Conservation (phyloP, 2,888 invertebrate genomes). For the Lasioglossum malachurum region DNA sequence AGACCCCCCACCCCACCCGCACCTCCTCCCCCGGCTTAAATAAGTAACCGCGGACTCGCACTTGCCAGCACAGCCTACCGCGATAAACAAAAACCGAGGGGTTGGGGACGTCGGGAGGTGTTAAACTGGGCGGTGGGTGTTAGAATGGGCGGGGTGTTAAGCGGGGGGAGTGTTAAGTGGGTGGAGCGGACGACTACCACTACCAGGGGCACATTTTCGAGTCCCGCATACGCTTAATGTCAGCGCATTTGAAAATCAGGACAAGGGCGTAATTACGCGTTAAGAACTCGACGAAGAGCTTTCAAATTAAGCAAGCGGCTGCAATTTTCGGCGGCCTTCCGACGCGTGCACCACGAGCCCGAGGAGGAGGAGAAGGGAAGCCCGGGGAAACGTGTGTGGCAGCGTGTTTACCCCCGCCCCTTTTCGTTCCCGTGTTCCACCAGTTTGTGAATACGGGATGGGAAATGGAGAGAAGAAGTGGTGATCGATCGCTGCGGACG, state of each 20-base stretch:
- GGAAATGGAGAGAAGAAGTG: conserved; percentile 43
- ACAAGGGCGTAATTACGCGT: conserved; percentile 60
- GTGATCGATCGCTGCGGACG: conserved; percentile 61
- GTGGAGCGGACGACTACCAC: background rate
- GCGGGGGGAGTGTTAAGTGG: background rate
- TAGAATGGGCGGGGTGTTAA: background rate
- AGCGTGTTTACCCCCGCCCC: conserved; percentile 17
- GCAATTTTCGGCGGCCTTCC: conserved; percentile 63
- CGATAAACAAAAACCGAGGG: conserved; percentile 42
- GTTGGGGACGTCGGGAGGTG: background rate
- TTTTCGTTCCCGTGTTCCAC: background rate
- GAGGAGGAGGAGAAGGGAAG: background rate
- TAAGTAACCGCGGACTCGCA: conserved; percentile 34
- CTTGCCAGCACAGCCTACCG: background rate
- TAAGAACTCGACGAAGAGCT: conserved; percentile 55
- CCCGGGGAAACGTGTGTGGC: conserved; percentile 8
- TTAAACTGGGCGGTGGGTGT: background rate
- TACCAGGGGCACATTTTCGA: conserved; percentile 26
- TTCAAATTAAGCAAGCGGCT: conserved; percentile 61
- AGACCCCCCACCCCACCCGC: background rate
- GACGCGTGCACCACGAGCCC: background rate
- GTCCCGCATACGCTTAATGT: conserved; percentile 53
- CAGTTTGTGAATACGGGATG: conserved; percentile 49
- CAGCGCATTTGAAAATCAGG: conserved; percentile 61
- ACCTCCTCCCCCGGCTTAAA: background rate